phyloP scores from a whole-genome alignment of 1,140 invertebrate species.

The Cardiocondyla obscurior region DNA sequence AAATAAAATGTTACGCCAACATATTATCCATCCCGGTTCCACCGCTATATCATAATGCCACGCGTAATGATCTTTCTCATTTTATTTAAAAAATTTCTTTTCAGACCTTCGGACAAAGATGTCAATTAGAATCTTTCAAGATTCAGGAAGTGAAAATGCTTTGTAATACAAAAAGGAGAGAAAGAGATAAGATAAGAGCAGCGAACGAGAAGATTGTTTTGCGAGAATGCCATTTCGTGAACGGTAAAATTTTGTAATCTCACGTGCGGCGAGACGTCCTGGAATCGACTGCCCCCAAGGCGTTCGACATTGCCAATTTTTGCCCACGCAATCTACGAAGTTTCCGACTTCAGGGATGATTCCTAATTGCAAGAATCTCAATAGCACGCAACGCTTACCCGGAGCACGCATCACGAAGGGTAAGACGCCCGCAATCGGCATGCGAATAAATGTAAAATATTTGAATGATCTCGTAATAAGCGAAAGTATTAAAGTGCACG shows the following conservation, averaged over 20 bases:
- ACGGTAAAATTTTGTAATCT: slow-evolving; percentile 42
- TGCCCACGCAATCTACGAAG: slow-evolving; percentile 17
- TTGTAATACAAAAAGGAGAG: not conserved
- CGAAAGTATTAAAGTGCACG: slow-evolving; percentile 36
- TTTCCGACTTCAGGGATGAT: slow-evolving; percentile 34
- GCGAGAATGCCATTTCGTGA: slow-evolving; percentile 13
- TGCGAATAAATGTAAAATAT: slow-evolving; percentile 38
- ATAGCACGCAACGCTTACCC: slow-evolving; percentile 29
- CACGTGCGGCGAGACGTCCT: slow-evolving; percentile 21
- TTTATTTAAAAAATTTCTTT: no score
- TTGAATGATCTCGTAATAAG: slow-evolving; percentile 54
- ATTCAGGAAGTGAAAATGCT: no score
- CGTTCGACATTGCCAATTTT: slow-evolving; percentile 1
- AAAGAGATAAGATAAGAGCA: not conserved
- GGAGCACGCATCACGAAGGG: not conserved
- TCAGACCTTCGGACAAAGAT: no score
- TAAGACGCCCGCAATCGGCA: not conserved
- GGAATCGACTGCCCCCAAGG: slow-evolving; percentile 32
- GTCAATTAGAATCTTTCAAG: no score
- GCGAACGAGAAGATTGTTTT: not conserved
- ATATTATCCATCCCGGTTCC: slow-evolving; percentile 11
- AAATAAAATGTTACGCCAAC: slow-evolving; percentile 26
- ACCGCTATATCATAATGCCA: not conserved
- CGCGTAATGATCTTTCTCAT: not conserved
- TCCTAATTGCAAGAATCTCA: slow-evolving; percentile 35